phyloP scores from a whole-genome alignment of 37 sponge, comb jelly and placozoan genomes.

The Crambe crambe region DNA sequence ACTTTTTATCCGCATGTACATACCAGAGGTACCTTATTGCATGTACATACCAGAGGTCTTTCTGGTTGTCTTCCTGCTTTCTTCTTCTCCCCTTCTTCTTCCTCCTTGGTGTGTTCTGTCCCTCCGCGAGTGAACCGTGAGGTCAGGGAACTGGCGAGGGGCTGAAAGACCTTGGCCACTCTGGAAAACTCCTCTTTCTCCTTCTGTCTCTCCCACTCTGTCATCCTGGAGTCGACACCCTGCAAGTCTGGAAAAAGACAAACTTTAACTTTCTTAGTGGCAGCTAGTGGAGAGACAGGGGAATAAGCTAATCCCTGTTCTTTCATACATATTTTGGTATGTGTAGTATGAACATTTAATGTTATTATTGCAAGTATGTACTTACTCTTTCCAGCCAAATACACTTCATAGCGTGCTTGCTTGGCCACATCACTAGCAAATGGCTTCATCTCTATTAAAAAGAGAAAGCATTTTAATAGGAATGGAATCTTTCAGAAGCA shows the following conservation, averaged over 20 bases:
- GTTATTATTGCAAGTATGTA: not conserved
- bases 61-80: not conserved
- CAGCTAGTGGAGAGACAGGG: too few relatives aligned
- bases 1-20: too few relatives aligned
- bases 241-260: not conserved
- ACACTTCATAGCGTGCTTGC: conserved; percentile 64
- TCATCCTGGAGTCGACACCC: conserved; percentile 28
- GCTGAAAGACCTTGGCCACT: conserved; percentile 49
- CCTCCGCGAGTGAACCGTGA: conserved; percentile 56
- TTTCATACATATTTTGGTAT: too few relatives aligned
- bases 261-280: too few relatives aligned
- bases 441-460: conserved; percentile 33
- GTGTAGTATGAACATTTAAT: too few relatives aligned
- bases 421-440: conserved; percentile 54
- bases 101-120: not conserved
- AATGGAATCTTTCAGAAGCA: too few relatives aligned
- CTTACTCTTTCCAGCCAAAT: conserved; percentile 18
- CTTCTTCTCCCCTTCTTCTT: not conserved
- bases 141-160: conserved; percentile 54
- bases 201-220: conserved; percentile 85
- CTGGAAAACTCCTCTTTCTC: conserved; percentile 74
- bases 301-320: too few relatives aligned
- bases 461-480: too few relatives aligned
- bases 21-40: too few relatives aligned
- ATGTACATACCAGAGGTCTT: conserved; percentile 3